Percentiles rank a stretch among this genome's conserved stretches.
phyloP scores from a whole-genome alignment of 2,797 vertebrate species.

The Sebastes steindachneri region DNA sequence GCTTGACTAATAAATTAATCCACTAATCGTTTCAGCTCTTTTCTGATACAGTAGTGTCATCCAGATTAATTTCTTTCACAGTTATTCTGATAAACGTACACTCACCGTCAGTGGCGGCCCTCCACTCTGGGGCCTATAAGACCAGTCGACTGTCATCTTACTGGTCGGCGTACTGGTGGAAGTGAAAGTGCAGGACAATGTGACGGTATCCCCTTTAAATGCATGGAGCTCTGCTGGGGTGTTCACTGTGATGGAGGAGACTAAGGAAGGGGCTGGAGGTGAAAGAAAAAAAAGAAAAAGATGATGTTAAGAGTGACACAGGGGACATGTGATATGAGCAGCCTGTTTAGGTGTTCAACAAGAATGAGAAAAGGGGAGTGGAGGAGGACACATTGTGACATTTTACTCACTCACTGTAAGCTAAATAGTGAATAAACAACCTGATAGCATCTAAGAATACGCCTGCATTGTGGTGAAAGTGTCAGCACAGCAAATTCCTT shows the following conservation, averaged over 20 bases:
- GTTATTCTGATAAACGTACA: background rate
- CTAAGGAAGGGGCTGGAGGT: constrained; percentile 39
- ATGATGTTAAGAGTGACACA: background rate
- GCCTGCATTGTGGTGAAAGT: background rate
- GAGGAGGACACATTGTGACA: background rate
- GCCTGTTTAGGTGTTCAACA: background rate
- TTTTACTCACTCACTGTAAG: background rate
- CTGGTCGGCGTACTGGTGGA: constrained; percentile 84
- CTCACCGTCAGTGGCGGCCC: constrained; percentile 80
- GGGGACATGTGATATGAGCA: background rate
- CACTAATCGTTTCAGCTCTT: background rate
- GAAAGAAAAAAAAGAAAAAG: background rate
- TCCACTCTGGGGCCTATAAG: constrained; percentile 82
- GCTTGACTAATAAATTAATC: background rate
- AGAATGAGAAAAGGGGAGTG: background rate
- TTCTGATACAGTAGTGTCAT: background rate
- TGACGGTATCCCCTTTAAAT: constrained; percentile 80
- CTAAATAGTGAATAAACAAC: background rate
- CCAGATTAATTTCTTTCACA: background rate
- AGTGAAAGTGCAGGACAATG: constrained; percentile 87
- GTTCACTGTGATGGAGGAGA: constrained; percentile 64
- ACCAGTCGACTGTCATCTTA: constrained; percentile 90
- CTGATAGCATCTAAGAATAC: constrained; percentile 1
- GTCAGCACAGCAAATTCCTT: constrained; percentile 12
- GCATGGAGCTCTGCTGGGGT: constrained; percentile 73